A percentile compares a stretch with the other conserved stretches of the same genome.
Evolutionary conservation across 2,113 vertebrate species (phyloP).

Genomic region (Balaeniceps rex): DNA sequence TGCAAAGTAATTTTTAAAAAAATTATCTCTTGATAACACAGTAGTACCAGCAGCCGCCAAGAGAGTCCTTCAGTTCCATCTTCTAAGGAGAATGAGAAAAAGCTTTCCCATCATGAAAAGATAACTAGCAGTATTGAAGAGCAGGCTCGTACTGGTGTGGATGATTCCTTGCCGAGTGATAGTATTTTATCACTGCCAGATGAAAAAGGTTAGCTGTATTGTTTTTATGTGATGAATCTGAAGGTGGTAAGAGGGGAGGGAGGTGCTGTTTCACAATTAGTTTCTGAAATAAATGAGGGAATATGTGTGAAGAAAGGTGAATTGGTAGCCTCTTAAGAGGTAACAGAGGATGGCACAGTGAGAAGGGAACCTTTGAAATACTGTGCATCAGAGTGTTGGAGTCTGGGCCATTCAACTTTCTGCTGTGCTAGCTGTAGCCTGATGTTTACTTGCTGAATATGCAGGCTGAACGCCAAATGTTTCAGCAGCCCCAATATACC

Average conservation of each 20-base stretch:
- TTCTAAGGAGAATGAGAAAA: slow-evolving; percentile 71
- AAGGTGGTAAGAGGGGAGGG: neutral
- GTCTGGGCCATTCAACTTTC: neutral
- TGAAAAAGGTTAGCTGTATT: slow-evolving; percentile 81
- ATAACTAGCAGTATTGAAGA: slow-evolving; percentile 80
- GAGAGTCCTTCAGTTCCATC: slow-evolving; percentile 73
- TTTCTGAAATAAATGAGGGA: neutral
- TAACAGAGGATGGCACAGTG: neutral
- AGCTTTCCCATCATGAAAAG: slow-evolving; percentile 55
- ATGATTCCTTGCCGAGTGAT: slow-evolving; percentile 83
- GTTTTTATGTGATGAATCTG: neutral
- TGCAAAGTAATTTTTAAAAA: neutral
- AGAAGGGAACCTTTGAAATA: neutral
- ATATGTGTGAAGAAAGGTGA: neutral
- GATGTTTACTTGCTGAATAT: neutral
- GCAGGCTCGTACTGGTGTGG: slow-evolving; percentile 74
- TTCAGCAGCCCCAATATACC: neutral
- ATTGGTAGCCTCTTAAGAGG: neutral
- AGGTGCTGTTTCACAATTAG: neutral
- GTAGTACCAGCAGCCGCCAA: slow-evolving; percentile 74
- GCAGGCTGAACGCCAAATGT: neutral
- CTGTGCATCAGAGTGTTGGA: neutral
- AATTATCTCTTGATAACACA: slow-evolving; percentile 38
- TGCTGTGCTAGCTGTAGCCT: neutral
- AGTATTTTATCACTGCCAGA: slow-evolving; percentile 80